These are phyloP conservation scores for Tamandua tetradactyla DNA, from an alignment of 2,797 vertebrate species.

Conservation along the genomic window DNA sequence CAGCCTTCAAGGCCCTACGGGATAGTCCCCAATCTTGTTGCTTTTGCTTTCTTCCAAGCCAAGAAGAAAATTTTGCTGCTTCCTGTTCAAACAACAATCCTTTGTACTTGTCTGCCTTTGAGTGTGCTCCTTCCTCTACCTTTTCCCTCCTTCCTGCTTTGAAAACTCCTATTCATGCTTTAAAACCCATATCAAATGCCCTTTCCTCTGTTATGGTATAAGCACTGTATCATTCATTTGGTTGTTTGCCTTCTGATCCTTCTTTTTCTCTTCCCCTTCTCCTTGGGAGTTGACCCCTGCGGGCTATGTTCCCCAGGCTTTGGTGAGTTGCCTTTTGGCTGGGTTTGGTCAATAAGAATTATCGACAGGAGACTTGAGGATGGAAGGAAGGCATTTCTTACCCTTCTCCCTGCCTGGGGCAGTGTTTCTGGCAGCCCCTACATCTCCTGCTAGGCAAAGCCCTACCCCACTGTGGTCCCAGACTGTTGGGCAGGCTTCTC, in stretches of 20 bases:
- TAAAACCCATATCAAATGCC: not conserved
- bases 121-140: not conserved
- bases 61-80: not conserved
- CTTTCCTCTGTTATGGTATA: not conserved
- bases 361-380: not conserved
- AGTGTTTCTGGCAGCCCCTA: not conserved
- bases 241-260: not conserved
- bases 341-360: not conserved
- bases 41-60: not conserved
- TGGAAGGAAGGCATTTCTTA: not conserved
- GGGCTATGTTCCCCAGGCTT: not conserved
- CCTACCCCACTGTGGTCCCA: not conserved
- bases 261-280: not conserved
- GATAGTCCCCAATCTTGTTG: not conserved
- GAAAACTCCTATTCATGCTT: slow-evolving; percentile 12
- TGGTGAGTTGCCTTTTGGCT: not conserved
- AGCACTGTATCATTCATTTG: not conserved
- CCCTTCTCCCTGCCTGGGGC: not conserved
- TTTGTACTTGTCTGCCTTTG: not conserved
- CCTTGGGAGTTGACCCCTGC: no score
- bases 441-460: not conserved
- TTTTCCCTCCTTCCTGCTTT: not conserved
- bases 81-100: not conserved
- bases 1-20: not conserved
- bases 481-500: not conserved